Percentiles rank a stretch among this genome's conserved stretches.
Evolutionary conservation across 2,797 vertebrate genomes (phyloP).

Genomic region (Percopsis omiscomaycus): DNA sequence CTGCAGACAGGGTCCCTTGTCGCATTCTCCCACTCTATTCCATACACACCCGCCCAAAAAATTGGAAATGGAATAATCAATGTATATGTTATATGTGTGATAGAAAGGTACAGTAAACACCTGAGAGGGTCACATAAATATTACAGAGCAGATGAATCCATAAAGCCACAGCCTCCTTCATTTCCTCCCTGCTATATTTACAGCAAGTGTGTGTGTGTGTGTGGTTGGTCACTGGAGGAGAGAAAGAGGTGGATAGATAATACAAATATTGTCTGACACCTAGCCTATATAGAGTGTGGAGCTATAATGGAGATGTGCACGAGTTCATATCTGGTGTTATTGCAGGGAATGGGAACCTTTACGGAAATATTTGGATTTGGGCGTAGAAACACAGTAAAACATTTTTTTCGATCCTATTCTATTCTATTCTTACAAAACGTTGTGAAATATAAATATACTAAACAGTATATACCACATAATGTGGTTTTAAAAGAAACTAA

Average conservation of each 20-base stretch:
- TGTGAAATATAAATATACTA: not conserved
- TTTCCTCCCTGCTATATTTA: slow-evolving; percentile 59
- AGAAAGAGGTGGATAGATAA: not conserved
- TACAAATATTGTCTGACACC: slow-evolving; percentile 5
- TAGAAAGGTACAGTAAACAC: slow-evolving; percentile 44
- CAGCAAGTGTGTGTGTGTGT: slow-evolving; percentile 15
- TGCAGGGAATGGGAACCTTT: slow-evolving; percentile 7
- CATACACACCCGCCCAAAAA: slow-evolving; percentile 35
- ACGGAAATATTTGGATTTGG: not conserved
- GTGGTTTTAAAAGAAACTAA: not conserved
- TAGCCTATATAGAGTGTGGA: not conserved
- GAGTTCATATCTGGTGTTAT: not conserved
- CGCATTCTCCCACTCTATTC: slow-evolving; percentile 33
- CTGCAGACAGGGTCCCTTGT: not conserved
- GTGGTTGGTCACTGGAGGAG: slow-evolving; percentile 1
- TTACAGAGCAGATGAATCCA: slow-evolving; percentile 61
- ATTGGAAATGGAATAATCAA: slow-evolving; percentile 61
- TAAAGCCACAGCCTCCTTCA: slow-evolving; percentile 62
- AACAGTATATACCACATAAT: slow-evolving; percentile 1
- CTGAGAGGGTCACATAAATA: slow-evolving; percentile 63
- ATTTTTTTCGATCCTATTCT: not conserved
- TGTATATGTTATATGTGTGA: slow-evolving; percentile 21
- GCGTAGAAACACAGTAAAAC: not conserved
- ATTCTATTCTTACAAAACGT: too few species aligned
- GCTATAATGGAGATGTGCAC: not conserved